phyloP scores from a whole-genome alignment of 2,113 vertebrate species.

The Chionodraco myersi region DNA sequence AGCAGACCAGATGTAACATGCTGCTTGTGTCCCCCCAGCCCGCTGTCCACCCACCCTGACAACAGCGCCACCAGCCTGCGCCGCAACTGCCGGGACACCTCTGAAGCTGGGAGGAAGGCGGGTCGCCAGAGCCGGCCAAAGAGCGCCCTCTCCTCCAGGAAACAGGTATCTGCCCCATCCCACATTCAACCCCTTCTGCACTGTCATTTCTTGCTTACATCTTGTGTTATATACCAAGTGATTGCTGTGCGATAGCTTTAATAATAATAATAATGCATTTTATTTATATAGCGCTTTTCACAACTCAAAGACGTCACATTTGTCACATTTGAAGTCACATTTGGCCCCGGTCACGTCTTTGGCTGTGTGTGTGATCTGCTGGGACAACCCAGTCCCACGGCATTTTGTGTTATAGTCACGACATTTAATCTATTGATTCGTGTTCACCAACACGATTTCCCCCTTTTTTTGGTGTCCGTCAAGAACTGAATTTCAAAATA shows the following conservation, averaged over 20 bases:
- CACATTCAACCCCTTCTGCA: neutral
- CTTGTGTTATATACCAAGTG: slow-evolving; percentile 5
- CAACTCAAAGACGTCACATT: no score
- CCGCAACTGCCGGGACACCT: slow-evolving; percentile 68
- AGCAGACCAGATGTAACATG: slow-evolving; percentile 9
- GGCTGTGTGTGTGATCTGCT: slow-evolving; percentile 20
- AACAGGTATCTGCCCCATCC: slow-evolving; percentile 80
- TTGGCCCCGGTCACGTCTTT: neutral
- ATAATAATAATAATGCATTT: no score
- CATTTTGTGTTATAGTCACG: no score
- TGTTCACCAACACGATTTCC: no score
- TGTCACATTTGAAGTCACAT: slow-evolving; percentile 10
- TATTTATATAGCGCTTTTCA: no score
- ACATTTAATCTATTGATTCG: no score
- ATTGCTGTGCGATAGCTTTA: slow-evolving; percentile 19
- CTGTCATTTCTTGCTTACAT: neutral
- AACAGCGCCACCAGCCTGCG: slow-evolving; percentile 63
- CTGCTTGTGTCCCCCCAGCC: slow-evolving; percentile 48
- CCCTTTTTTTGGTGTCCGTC: no score
- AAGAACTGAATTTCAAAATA: no score
- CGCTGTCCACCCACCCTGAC: slow-evolving; percentile 73
- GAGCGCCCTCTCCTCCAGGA: slow-evolving; percentile 82
- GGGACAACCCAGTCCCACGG: neutral
- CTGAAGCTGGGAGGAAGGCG: slow-evolving; percentile 44
- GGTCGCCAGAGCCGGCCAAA: slow-evolving; percentile 67